These are phyloP conservation scores for Cryptoblepharus egeriae DNA, from an alignment of 2,797 vertebrate species.

Conservation along the genomic window DNA sequence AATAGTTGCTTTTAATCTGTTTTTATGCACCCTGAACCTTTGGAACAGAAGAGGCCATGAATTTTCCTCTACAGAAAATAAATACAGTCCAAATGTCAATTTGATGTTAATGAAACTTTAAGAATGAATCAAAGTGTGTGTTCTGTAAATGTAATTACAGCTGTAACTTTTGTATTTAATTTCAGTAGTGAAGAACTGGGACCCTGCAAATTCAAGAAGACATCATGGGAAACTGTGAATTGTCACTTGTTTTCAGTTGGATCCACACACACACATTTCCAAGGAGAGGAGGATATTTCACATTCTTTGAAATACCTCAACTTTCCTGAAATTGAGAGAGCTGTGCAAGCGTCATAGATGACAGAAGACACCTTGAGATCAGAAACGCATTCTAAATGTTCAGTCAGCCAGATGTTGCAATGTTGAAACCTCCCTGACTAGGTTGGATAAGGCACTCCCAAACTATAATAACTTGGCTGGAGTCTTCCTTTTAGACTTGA, in stretches of 20 bases:
- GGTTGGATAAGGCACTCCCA: no score
- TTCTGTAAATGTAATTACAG: slow-evolving; percentile 26
- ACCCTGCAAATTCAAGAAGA: slow-evolving; percentile 15
- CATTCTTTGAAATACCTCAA: no score
- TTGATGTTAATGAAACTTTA: slow-evolving; percentile 19
- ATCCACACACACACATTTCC: not conserved
- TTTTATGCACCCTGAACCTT: not conserved
- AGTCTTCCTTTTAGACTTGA: no score
- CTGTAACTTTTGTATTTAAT: slow-evolving; percentile 10
- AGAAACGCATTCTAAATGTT: no score
- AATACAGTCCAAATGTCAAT: slow-evolving; percentile 13
- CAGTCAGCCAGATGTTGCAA: no score
- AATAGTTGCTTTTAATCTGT: not conserved
- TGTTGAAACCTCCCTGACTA: no score
- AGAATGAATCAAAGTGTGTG: not conserved
- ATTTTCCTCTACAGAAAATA: slow-evolving; percentile 4
- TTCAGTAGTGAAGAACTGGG: not conserved
- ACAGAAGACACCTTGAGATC: no score
- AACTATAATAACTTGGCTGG: no score
- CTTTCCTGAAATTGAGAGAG: no score
- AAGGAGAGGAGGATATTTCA: not conserved
- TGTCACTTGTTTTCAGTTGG: not conserved
- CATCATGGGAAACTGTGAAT: not conserved
- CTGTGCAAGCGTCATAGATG: no score
- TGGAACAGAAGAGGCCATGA: not conserved